Evolutionary conservation across 2,888 invertebrate species (phyloP).

Genomic region (Notocelia uddmanniana): DNA sequence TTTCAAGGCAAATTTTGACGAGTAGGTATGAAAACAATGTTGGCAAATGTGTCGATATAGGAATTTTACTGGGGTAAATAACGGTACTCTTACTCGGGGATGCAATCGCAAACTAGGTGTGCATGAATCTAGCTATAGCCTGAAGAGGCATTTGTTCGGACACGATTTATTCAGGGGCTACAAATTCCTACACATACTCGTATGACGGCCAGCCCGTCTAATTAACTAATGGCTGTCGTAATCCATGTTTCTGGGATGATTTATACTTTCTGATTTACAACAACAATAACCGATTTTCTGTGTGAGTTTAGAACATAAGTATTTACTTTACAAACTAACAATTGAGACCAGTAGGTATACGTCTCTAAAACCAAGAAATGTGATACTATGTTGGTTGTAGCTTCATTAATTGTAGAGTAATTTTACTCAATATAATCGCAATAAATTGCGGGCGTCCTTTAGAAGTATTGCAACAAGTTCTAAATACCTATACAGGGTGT

Average conservation of each 20-base stretch:
- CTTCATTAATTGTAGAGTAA: background rate
- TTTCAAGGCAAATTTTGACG: slow-evolving; percentile 34
- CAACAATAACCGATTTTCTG: too few species aligned
- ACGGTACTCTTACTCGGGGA: background rate
- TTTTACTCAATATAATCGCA: background rate
- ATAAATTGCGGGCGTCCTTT: background rate
- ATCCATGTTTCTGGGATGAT: background rate
- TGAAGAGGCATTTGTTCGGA: background rate
- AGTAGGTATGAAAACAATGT: slow-evolving; percentile 23
- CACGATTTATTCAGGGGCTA: background rate
- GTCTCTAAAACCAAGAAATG: background rate
- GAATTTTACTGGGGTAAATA: slow-evolving; percentile 1
- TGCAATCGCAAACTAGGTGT: slow-evolving; percentile 25
- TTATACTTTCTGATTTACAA: background rate
- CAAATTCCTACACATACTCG: background rate
- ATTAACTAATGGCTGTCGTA: too few species aligned
- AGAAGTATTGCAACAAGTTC: background rate
- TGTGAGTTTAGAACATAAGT: too few species aligned
- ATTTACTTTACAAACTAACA: too few species aligned
- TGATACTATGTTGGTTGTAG: background rate
- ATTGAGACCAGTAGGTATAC: background rate
- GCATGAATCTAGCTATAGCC: slow-evolving; percentile 10
- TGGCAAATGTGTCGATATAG: background rate
- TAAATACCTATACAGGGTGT: too few species aligned
- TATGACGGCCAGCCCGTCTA: too few species aligned